Percentiles rank a stretch among this genome's conserved stretches.
These are phyloP conservation scores for Hyaena hyaena DNA, from an alignment of 2,113 vertebrate genomes.

Conservation along the genomic window DNA sequence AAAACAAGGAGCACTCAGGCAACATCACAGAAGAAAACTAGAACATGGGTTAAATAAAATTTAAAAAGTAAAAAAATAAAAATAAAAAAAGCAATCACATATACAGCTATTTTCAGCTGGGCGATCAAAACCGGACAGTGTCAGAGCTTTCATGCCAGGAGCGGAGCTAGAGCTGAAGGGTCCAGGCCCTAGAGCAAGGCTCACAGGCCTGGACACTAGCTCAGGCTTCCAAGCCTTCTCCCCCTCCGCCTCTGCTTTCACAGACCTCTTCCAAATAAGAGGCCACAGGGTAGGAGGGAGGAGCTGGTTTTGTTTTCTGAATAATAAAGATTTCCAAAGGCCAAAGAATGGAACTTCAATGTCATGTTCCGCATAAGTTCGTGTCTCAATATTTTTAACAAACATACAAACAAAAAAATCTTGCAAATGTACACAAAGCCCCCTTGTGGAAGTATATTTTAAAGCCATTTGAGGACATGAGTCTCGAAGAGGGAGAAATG, in stretches of 20 bases:
- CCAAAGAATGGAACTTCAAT: not conserved
- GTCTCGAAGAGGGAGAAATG: not conserved
- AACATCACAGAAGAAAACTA: slow-evolving; percentile 28
- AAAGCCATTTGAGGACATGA: slow-evolving; percentile 45
- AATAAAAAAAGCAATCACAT: not conserved
- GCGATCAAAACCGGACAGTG: not conserved
- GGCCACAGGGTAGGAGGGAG: not conserved
- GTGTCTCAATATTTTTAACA: slow-evolving; percentile 59
- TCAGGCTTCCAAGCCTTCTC: not conserved
- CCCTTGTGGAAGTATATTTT: slow-evolving; percentile 87
- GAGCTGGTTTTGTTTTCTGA: slow-evolving; percentile 35
- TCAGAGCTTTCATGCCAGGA: not conserved
- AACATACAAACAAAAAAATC: slow-evolving; percentile 60
- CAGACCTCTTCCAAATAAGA: slow-evolving; percentile 8
- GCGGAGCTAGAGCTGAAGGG: not conserved
- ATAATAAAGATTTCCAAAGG: slow-evolving; percentile 58
- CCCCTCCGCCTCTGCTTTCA: not conserved
- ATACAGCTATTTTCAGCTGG: not conserved
- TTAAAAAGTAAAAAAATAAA: not conserved
- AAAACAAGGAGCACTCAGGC: not conserved
- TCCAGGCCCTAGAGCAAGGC: not conserved
- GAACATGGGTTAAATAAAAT: not conserved
- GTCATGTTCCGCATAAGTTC: not conserved
- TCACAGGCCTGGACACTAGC: not conserved
- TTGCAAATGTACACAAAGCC: slow-evolving; percentile 82